Base-by-base conservation (phyloP, 2,113 vertebrate genomes). In the Anser brachyrhynchus region DNA sequence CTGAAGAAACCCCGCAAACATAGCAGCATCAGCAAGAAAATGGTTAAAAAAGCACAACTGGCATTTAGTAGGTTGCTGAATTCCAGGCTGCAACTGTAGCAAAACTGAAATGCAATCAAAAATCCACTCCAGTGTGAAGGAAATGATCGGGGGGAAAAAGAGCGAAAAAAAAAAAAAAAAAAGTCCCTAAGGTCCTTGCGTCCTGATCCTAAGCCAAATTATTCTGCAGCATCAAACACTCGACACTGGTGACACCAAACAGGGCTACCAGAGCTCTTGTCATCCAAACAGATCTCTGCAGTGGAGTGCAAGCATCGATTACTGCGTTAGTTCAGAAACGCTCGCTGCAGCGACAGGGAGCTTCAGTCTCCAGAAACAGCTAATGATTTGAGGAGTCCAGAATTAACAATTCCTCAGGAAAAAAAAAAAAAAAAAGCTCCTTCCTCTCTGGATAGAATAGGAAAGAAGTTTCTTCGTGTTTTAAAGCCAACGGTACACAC, bases 211-310 rank as follows among this genome's bases (percentile, higher is more conserved):
- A 84, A 91, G 79, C 79, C 95, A 96, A 93, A 93, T 94, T 83
- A 90, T 66, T 90, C 97, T 96, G 97, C 98, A 98, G 96, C 81
- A 26, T 91, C 97, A 93, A 97, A 90, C 82, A 86, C 64, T 71
- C 69, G 44, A 77, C 92, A 96, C 58, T 9, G 1, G 86, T 95
- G 96, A 96, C 96, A 97, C 76, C 93, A 73, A 93, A 52, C 69
- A 92, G 94, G 90, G 96, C 96, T 96, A 57, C 26, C 79, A 96
- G 95, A 97, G 96, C 96, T 95, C 92, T 71, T 97, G 95, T 94
- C 97, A 97, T 97, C 97, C 92, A 82, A 98, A 96, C 97, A 97
- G 89, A 98, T 97, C 97, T 97, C 98, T 98, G 98, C 98, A 98
- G 98, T 87, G 72, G 51, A 77, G 86, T 79, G 96, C 85, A 72